phyloP scores from a whole-genome alignment of 2,888 invertebrate genomes.

The Anorthoa munda region DNA sequence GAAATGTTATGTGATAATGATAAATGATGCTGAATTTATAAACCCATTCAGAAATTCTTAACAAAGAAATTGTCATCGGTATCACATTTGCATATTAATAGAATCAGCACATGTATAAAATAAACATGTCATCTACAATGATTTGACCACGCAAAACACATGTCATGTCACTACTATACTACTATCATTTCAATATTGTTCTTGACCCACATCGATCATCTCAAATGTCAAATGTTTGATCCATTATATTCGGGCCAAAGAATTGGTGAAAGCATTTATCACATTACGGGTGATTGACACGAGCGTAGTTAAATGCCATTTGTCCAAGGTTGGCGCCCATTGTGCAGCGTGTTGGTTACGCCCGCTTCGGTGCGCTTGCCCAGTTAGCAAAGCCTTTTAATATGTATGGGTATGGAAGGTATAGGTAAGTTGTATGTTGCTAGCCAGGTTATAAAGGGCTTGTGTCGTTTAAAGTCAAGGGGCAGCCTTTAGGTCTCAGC shows the following conservation, averaged over 20 bases:
- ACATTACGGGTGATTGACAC: slow-evolving; percentile 82
- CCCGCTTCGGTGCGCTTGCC: slow-evolving; percentile 52
- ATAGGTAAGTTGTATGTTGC: slow-evolving; percentile 24
- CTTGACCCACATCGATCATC: slow-evolving; percentile 85
- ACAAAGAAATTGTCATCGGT: background rate
- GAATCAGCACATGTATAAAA: background rate
- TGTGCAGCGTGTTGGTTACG: slow-evolving; percentile 70
- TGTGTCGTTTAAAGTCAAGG: slow-evolving; percentile 9
- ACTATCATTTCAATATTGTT: slow-evolving; percentile 64
- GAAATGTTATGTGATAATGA: background rate
- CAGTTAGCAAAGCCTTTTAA: slow-evolving; percentile 47
- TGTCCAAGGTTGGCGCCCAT: slow-evolving; percentile 82
- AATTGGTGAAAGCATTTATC: slow-evolving; percentile 80
- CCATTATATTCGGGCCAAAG: slow-evolving; percentile 69
- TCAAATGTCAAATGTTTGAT: slow-evolving; percentile 83
- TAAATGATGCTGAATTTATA: background rate
- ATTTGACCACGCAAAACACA: slow-evolving; percentile 39
- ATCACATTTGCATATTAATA: background rate
- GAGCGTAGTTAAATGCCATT: slow-evolving; percentile 81
- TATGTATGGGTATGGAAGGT: slow-evolving; percentile 30
- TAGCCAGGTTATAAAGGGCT: slow-evolving; percentile 4
- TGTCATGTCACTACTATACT: slow-evolving; percentile 22
- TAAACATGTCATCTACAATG: background rate
- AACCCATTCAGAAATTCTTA: background rate
- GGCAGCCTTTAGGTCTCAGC: background rate